Base-by-base conservation (phyloP, 2,797 vertebrate genomes). In the Pseudochromis fuscus region DNA sequence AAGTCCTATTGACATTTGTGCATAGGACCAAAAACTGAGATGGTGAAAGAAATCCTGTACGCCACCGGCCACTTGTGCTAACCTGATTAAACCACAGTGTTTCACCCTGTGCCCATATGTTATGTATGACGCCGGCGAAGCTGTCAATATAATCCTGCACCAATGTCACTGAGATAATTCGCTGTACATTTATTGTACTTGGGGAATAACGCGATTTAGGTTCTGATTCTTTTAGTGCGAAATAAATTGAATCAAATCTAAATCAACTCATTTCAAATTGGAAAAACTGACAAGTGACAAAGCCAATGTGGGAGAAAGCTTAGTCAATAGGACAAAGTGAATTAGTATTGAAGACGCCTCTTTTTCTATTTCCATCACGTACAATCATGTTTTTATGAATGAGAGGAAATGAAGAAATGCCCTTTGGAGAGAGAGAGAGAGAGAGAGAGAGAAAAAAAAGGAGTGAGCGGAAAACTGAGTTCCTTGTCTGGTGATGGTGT, bases 341-440 rank as follows among this genome's bases (percentile, higher is more conserved):
- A 77, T 82, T 87, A 79, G 55, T 59, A 80, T 76, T 1, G 67
- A 83, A 46, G 69, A 72, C 6, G 28, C 5, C 52, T 50, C 40
- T 27, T 46, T 77, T 72, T 78, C 56, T 15, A 85, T 85, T 86
- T 79, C 52, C 40, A 56, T 83, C 87, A 85, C 60, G 67, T 66
- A 81, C 58, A n/a, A 49, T 79, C 68, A 52, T 77, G 69, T 77
- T 85, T 88, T 88, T 87, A 85, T 90, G 81, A 90, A 88, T 87
- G 79, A 84, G 72, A 81, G 72, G 57, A 81, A 84, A 87, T 83
- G 61, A 85, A 77, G 74, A 66, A 81, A 78, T 82, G 70, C 62
- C 74, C 87, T 83, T 88, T 79, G 74, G 68, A 83, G 59, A 75
- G 66, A 69, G 55, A 38, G 5, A 13, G 13, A 35, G 11, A 13